A percentile compares a stretch with the other conserved stretches of the same genome.
Conservation (phyloP, 2,113 vertebrate species). For the Anhinga rufa region DNA sequence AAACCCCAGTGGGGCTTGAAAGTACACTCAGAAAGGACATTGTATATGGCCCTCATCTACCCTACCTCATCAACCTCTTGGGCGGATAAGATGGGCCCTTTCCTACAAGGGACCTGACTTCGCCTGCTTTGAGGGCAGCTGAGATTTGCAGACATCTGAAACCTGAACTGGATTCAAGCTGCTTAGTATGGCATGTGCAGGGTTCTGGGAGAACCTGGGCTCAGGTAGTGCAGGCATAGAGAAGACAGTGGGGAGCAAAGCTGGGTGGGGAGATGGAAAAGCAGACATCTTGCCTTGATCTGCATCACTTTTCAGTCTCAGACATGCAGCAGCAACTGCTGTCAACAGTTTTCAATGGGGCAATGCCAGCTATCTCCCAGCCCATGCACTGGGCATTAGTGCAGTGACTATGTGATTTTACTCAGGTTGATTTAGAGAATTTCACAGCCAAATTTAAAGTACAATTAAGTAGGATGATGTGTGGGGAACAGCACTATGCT, state of each 20-base stretch:
- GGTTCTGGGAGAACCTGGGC: neutral
- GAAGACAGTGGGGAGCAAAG: neutral
- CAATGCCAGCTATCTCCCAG: neutral
- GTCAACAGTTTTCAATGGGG: neutral
- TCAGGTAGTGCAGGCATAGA: neutral
- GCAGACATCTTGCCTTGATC: rapidly evolving
- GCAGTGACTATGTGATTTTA: neutral
- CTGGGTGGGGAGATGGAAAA: neutral
- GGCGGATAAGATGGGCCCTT: neutral
- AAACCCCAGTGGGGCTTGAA: neutral
- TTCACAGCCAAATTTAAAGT: neutral
- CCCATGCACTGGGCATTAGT: neutral
- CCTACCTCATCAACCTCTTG: rapidly evolving
- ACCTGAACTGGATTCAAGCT: neutral
- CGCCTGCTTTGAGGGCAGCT: neutral
- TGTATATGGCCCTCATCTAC: neutral
- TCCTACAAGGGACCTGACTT: neutral
- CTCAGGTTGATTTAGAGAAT: neutral
- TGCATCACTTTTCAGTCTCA: neutral
- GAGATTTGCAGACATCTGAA: neutral
- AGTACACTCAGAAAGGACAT: neutral
- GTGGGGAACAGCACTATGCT: neutral
- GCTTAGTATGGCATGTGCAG: neutral
- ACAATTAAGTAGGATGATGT: neutral
- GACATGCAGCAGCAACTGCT: neutral